Evolutionary conservation across 2,888 invertebrate genomes (phyloP).

Genomic region (Rotaria macrura): DNA sequence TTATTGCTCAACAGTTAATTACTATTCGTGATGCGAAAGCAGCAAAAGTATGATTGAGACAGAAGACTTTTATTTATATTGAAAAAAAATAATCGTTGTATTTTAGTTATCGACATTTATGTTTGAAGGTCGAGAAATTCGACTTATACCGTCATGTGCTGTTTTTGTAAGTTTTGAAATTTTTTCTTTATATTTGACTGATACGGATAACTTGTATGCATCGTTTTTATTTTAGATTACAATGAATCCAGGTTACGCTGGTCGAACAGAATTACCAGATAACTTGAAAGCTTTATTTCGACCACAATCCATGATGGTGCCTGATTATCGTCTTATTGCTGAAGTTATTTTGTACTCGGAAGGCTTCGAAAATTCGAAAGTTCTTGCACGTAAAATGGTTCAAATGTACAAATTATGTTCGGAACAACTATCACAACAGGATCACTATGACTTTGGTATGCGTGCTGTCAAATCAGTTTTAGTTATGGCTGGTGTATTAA

Average conservation of each 20-base stretch:
- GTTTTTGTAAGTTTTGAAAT: constrained; percentile 54
- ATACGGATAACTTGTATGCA: no score
- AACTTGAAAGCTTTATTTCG: constrained; percentile 75
- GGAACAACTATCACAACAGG: constrained; percentile 76
- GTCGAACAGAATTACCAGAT: constrained; percentile 74
- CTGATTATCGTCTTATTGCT: constrained; percentile 68
- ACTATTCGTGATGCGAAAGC: constrained; percentile 76
- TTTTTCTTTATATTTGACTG: no score
- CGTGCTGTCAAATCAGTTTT: constrained; percentile 58
- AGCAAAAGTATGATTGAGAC: constrained; percentile 48
- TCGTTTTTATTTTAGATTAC: constrained; percentile 56
- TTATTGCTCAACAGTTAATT: constrained; percentile 76
- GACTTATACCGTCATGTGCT: constrained; percentile 66
- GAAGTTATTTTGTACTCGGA: constrained; percentile 85
- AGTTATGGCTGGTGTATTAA: constrained; percentile 79
- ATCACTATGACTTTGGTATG: constrained; percentile 81
- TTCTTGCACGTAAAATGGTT: constrained; percentile 78
- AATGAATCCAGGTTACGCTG: constrained; percentile 84
- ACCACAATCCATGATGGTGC: constrained; percentile 82
- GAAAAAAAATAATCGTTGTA: no score
- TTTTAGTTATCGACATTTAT: constrained; percentile 58
- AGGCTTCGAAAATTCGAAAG: constrained; percentile 76
- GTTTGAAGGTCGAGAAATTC: constrained; percentile 79
- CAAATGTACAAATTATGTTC: constrained; percentile 82
- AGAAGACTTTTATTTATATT: neutral